Base-by-base conservation (phyloP, 2,888 invertebrate genomes). In the Lasius fuliginosus region DNA sequence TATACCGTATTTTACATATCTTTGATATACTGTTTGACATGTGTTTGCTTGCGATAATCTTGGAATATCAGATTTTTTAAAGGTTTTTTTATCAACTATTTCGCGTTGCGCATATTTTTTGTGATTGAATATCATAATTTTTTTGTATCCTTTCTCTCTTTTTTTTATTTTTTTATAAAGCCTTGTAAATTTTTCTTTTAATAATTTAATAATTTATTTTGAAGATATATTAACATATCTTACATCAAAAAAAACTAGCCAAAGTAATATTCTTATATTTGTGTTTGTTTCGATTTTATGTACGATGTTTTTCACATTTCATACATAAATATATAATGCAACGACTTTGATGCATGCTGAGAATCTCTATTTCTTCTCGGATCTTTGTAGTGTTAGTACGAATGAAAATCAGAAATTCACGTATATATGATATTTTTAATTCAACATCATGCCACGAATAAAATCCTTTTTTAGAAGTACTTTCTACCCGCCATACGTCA, bases 1-100 rank as follows among this genome's bases (percentile, higher is more conserved):
- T 77, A 23, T 67, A 77, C 68, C 53, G 27, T 40, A 27, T 76
- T 67, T 76, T 53, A 76, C 65, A 67, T 9, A n/a, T 40, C 68
- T 77, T 77, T 68, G 56, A 56, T 77, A 30, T 9, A 56, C 9
- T 30, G 23, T 23, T 23, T 23, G 18, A 67, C 12, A 40, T 27
- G 18, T 77, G 27, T 67, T 67, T 53, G 67, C 53, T 67, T 68
- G n/a, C 40, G 56, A 27, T 65, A 49, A 53, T 27, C 6, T 40
- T 4, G 9, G 1, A 56, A 27, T 56, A 42, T 68, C 27, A 67
- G n/a, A 27, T 75, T 42, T 40, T 77, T 76, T 27, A 12, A 40
- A 18, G 0, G 18, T 18, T 9, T 53, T 53, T 18, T 36, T 12
- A 18, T 62, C n/a, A 40, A 56, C 12, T 67, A 56, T 68, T 68